Conservation (phyloP, 2,888 invertebrate genomes). For the Zaprionus bogoriensis region DNA sequence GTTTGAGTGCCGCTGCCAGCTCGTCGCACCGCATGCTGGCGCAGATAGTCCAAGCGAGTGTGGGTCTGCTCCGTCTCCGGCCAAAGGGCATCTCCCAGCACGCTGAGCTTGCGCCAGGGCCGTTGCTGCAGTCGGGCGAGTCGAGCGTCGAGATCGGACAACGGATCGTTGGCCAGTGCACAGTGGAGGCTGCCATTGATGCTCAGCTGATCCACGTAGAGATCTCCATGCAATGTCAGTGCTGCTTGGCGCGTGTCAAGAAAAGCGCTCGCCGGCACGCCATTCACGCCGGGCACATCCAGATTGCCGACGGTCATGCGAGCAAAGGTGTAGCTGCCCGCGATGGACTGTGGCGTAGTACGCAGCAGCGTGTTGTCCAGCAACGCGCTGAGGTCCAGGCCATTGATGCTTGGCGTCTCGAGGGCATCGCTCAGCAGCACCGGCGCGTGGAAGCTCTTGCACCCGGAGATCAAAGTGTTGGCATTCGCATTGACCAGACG, state of each 20-base stretch:
- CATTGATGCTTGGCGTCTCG: constrained; percentile 54
- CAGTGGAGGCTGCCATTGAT: constrained; percentile 63
- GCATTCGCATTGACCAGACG: constrained; percentile 66
- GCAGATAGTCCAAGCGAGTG: constrained; percentile 65
- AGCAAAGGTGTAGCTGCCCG: constrained; percentile 66
- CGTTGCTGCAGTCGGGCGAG: constrained; percentile 40
- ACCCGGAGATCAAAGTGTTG: constrained; percentile 50
- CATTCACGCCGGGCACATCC: constrained; percentile 68
- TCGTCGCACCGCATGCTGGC: constrained; percentile 70
- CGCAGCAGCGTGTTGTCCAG: constrained; percentile 69
- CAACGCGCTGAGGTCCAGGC: constrained; percentile 52
- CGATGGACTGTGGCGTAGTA: constrained; percentile 66
- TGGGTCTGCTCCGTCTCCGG: background rate
- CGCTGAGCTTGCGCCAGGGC: constrained; percentile 64
- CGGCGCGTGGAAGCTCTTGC: constrained; percentile 53
- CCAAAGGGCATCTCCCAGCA: constrained; percentile 72
- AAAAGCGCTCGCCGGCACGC: constrained; percentile 47
- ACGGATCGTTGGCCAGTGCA: constrained; percentile 20
- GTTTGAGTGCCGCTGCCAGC: constrained; percentile 51
- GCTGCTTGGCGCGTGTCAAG: constrained; percentile 57
- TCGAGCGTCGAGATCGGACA: constrained; percentile 19
- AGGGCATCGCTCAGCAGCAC: constrained; percentile 62
- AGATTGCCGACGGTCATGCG: constrained; percentile 57
- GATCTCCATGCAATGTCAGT: constrained; percentile 55
- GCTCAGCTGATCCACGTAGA: constrained; percentile 56